These are phyloP conservation scores for Engraulis encrasicolus DNA, from an alignment of 2,113 vertebrate species.

Conservation along the genomic window DNA sequence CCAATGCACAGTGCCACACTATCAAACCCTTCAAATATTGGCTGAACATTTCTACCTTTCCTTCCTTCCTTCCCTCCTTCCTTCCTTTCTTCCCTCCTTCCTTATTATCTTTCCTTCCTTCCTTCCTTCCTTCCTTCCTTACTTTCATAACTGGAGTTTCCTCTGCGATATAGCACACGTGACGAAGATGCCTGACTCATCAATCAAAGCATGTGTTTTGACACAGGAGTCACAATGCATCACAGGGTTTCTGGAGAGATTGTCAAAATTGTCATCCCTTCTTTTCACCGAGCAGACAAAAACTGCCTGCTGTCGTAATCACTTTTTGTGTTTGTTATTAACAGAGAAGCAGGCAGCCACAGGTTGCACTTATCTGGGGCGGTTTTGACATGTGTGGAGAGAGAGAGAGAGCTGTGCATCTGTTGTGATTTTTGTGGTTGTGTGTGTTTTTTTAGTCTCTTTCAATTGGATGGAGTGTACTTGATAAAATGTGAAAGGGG, in stretches of 20 bases:
- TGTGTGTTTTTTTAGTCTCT: not conserved
- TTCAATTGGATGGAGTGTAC: not conserved
- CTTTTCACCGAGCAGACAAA: slow-evolving; percentile 2
- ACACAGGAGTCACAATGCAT: not conserved
- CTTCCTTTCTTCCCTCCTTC: too few species aligned
- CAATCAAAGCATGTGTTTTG: slow-evolving; percentile 15
- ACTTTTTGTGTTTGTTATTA: not conserved
- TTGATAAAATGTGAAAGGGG: not conserved
- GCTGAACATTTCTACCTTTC: not conserved
- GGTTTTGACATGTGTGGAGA: not conserved
- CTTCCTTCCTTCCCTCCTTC: too few species aligned
- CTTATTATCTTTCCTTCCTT: too few species aligned
- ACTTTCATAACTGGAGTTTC: not conserved
- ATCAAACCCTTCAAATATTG: not conserved
- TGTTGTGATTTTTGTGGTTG: not conserved
- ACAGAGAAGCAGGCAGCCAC: not conserved
- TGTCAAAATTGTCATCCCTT: slow-evolving; percentile 12
- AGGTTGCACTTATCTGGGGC: not conserved
- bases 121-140: too few species aligned
- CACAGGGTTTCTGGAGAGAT: not conserved
- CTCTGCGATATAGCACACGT: not conserved
- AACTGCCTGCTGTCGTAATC: not conserved
- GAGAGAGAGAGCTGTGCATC: not conserved
- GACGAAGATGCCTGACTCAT: slow-evolving; percentile 2
- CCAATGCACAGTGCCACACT: not conserved